Conservation (phyloP, 2,113 vertebrate species). For the Hystrix brachyura region DNA sequence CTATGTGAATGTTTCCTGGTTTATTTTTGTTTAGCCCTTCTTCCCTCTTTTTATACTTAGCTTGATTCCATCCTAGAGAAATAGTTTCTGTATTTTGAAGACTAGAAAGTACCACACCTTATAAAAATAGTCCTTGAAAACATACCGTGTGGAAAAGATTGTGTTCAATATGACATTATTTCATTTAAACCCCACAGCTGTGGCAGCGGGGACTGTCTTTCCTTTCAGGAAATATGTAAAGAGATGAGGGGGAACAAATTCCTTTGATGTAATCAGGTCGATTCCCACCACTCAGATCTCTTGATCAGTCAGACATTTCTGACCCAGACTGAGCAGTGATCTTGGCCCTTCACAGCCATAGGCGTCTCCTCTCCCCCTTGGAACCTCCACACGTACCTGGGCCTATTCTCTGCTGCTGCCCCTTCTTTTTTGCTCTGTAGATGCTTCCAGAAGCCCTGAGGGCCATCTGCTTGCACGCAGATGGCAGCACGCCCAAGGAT, state of each 20-base stretch:
- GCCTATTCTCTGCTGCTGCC: too few species aligned
- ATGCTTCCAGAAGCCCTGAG: background rate
- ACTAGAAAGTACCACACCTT: background rate
- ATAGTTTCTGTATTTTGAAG: background rate
- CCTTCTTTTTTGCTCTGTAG: background rate
- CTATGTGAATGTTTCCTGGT: background rate
- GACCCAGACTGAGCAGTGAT: accelerated
- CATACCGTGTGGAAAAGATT: accelerated
- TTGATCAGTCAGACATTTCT: accelerated
- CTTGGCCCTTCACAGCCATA: accelerated
- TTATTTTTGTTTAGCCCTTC: background rate
- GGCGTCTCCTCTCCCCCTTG: background rate
- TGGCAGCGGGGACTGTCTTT: accelerated
- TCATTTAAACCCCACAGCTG: background rate
- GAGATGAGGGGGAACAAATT: accelerated
- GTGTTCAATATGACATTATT: accelerated
- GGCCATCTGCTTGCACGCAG: background rate
- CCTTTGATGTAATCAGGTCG: accelerated
- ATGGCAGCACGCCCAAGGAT: background rate
- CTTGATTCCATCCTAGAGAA: background rate
- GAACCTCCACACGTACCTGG: background rate
- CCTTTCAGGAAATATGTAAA: background rate
- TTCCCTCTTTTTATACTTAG: background rate
- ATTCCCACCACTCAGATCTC: background rate
- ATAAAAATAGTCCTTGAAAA: background rate